phyloP scores from a whole-genome alignment of 2,888 invertebrate genomes.

The Melanostoma mellinum region DNA sequence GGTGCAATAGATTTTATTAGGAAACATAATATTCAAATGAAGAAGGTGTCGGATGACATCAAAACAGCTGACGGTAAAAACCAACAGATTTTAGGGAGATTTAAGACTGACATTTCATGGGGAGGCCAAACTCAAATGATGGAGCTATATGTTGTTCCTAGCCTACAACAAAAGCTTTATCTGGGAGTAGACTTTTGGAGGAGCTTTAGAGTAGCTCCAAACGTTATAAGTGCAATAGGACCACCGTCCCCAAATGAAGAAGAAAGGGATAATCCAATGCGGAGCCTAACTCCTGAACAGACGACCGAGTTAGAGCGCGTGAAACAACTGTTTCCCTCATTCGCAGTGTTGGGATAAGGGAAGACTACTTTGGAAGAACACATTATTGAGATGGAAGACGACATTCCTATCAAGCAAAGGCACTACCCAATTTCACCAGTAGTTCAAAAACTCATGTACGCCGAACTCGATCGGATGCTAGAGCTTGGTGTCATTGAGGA shows the following conservation, averaged over 20 bases:
- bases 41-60: conserved; percentile 7
- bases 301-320: not conserved
- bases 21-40: not conserved
- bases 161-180: conserved; percentile 14
- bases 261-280: not conserved
- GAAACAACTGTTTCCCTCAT: not conserved
- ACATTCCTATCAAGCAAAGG: too few species aligned
- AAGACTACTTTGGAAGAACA: too few species aligned
- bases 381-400: too few species aligned
- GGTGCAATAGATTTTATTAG: not conserved
- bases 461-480: too few species aligned
- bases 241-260: not conserved
- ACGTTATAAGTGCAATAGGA: not conserved
- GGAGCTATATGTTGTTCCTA: conserved; percentile 22
- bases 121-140: not conserved
- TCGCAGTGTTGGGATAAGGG: not conserved
- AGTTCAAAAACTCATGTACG: too few species aligned
- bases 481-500: too few species aligned
- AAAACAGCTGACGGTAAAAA: conserved; percentile 22
- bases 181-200: conserved; percentile 18
- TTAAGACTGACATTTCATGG: conserved; percentile 7
- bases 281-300: not conserved
- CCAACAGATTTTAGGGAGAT: conserved; percentile 14
- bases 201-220: not conserved
- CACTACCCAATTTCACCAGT: too few species aligned